phyloP scores from a whole-genome alignment of 2,113 vertebrate genomes.

The Equus przewalskii region DNA sequence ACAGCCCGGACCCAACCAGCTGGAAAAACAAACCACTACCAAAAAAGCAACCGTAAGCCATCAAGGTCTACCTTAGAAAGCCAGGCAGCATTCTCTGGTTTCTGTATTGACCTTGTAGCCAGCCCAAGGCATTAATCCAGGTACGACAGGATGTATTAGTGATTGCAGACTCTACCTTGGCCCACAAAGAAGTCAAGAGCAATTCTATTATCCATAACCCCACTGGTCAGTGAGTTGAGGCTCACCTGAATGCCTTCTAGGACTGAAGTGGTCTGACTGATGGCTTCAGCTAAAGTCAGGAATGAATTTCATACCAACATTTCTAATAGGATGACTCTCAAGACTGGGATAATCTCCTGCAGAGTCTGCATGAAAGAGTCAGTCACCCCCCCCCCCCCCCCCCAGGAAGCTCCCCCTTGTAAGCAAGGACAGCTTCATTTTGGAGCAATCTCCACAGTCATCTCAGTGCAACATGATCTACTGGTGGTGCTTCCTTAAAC shows the following conservation, averaged over 20 bases:
- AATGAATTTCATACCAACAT: not conserved
- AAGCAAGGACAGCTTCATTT: not conserved
- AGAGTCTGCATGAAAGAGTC: not conserved
- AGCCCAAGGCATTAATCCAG: not conserved
- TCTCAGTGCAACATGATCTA: not conserved
- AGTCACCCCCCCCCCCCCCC: not conserved
- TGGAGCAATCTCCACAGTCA: not conserved
- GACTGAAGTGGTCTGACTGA: not conserved
- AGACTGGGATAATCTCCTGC: not conserved
- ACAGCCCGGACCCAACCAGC: not conserved
- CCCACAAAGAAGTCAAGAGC: not conserved
- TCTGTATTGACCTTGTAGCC: not conserved
- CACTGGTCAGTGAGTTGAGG: not conserved
- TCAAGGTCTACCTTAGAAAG: not conserved
- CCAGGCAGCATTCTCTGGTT: not conserved
- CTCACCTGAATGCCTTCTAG: not conserved
- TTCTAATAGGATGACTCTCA: conserved; percentile 30
- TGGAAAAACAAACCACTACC: not conserved
- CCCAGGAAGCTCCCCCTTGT: not conserved
- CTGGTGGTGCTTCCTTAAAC: not conserved
- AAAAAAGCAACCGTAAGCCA: not conserved
- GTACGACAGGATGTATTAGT: not conserved
- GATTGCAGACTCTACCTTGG: not conserved
- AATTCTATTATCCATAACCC: not conserved
- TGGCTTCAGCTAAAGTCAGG: not conserved